phyloP scores from a whole-genome alignment of 2,888 invertebrate genomes.

The Lottia gigantea region DNA sequence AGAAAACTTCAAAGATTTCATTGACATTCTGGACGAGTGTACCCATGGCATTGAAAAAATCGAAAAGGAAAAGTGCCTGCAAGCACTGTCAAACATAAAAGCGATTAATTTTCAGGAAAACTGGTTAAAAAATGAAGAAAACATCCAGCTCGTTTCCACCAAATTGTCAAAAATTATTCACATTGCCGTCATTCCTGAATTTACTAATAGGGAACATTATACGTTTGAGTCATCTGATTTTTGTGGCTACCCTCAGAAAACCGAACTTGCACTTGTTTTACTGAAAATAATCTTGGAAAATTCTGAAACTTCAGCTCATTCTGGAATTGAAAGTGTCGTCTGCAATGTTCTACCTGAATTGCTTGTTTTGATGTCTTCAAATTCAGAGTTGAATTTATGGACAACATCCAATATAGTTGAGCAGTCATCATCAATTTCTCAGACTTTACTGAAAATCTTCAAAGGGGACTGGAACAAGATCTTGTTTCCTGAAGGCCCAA shows the following conservation, averaged over 20 bases:
- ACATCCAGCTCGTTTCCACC: no score
- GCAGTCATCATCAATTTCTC: not conserved
- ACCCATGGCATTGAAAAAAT: no score
- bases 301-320: not conserved
- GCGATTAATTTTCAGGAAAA: no score
- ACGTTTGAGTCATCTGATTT: constrained; percentile 41
- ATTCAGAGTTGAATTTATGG: constrained; percentile 25
- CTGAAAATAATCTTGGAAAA: constrained; percentile 26
- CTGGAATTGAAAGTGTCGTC: not conserved
- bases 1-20: no score
- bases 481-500: not conserved
- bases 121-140: not conserved
- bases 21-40: no score
- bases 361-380: constrained; percentile 20
- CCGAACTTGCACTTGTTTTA: constrained; percentile 26
- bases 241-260: constrained; percentile 26
- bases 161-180: constrained; percentile 11
- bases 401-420: not conserved
- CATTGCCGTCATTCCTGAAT: constrained; percentile 26
- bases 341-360: not conserved
- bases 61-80: no score
- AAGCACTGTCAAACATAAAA: no score
- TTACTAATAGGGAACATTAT: constrained; percentile 35
- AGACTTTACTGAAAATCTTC: not conserved
- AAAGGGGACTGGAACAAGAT: not conserved